Base-by-base conservation (phyloP, 2,888 invertebrate species). In the Venusia cambrica region DNA sequence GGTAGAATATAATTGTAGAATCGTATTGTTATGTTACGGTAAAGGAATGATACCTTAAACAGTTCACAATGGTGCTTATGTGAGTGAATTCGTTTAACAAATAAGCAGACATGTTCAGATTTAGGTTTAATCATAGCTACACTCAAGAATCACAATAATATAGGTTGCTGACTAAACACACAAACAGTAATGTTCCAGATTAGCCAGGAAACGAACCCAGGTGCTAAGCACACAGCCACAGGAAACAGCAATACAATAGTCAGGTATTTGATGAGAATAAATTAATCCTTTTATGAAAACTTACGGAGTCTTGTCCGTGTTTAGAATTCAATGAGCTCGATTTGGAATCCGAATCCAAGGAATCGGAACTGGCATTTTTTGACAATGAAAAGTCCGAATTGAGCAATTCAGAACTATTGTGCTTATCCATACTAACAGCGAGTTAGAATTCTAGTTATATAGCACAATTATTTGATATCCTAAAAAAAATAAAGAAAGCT, bases 251-350 rank as follows among this genome's bases (percentile, higher is more conserved):
- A 58, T 51, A 51, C 50, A 52, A 63, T 68, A 57, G 67, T 67
- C 62, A 15, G 30, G 26, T 38, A 42, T 34, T 40, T 38, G 22
- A 31, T 35, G 22, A 13, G 51, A 48, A 51, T 51, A 51, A 39
- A 51, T 51, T 51, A 48, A 33, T 44, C 33, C 51, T 70, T 67
- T 74, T 72, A 73, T 69, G 76, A 84, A 73, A 80, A 87, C 90
- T 91, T 90, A 94, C 94, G 73, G 92, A 92, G 78, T 94, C 94
- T 71, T 93, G 93, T 54, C 92, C 93, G 74, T 93, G 92, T 89
- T 94, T 95, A 20, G 94, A 94, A 77, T 93, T 94, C 63, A 94
- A 89, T 51, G 94, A 94, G 78, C 93, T 94, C 41, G 95, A 93
- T 85, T 95, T 96, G 20, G 95, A 94, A 70, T 95, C 95, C 0